Evolutionary conservation across 2,113 vertebrate genomes (phyloP), one percentile per base, ranked within the genome.

Genomic region (Prionailurus bengalensis): DNA sequence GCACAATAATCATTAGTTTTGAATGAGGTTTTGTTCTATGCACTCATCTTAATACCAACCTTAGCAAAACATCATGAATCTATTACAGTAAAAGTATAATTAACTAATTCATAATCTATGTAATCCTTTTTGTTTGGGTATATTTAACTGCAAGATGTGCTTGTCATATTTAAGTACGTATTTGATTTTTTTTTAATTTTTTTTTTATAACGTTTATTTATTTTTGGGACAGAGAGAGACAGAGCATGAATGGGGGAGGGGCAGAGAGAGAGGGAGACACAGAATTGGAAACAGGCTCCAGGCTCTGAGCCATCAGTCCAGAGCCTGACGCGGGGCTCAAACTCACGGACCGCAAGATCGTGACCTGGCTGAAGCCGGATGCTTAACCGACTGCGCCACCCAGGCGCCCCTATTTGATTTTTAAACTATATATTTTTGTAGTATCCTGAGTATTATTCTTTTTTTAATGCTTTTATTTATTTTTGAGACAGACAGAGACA

Each of bases 181-280:
- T 39, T 91, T 96, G 61, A 79, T 36, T 36, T 36, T 80, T 93
- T 96, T 91, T 82, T 89, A 91, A 68, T 39, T 39, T 39, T 39
- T 39, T 39, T 39, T 39, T 39, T 39, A 4, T 39, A 39, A 39
- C 39, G 39, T 39, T 39, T 39, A 39, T 39, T 39, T 39, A 39
- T 39, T 39, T 39, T 39, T 4, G 39, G 39, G 39, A 39, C 39
- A 39, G 39, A 39, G 39, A 39, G 39, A 39, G 39, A 39, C 39
- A 39, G 39, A 39, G 39, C 39, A 39, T 39, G 39, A 39, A 39
- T 4, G 39, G 39, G 39, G 39, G 39, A 39, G 39, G 39, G 39
- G 39, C 39, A 39, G 39, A 39, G 39, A 39, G 39, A 39, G 39
- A 39, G 39, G 39, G 39, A 39, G 39, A 39, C 39, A 39, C 39